Percentiles rank a stretch among this genome's conserved stretches.
Conservation (phyloP, 2,888 invertebrate genomes). For the Pharmacophagus antenor region DNA sequence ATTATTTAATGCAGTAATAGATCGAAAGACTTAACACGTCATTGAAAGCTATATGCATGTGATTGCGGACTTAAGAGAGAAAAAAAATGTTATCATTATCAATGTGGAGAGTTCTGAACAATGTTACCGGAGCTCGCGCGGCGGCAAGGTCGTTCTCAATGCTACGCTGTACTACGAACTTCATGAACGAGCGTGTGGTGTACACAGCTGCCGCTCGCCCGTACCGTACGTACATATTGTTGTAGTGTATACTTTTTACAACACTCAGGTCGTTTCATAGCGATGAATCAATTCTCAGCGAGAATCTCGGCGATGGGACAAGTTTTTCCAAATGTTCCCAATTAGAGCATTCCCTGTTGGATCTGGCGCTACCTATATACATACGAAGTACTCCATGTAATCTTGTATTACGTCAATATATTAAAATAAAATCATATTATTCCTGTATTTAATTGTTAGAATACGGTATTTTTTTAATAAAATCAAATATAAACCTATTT, state of each 20-base stretch:
- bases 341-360: constrained; percentile 11
- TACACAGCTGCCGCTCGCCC: constrained; percentile 31
- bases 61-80: constrained; percentile 5
- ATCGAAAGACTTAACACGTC: constrained; percentile 1
- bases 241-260: constrained; percentile 13
- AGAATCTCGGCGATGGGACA: constrained; percentile 15
- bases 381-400: constrained; percentile 16
- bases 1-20: not conserved
- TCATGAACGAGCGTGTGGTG: constrained; percentile 21
- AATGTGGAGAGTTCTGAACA: constrained; percentile 30
- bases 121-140: constrained; percentile 45
- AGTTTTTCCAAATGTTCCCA: constrained; percentile 12
- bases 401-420: constrained; percentile 38
- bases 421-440: constrained; percentile 45
- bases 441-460: no score
- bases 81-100: constrained; percentile 41
- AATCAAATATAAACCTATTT: no score
- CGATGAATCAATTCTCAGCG: constrained; percentile 17
- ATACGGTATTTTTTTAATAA: no score
- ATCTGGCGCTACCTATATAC: constrained; percentile 23
- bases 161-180: constrained; percentile 44
- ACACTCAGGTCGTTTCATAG: constrained; percentile 9
- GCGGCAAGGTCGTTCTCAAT: constrained; percentile 72
- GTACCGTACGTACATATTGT: constrained; percentile 1
- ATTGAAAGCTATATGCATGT: constrained; percentile 11